Base-by-base conservation (phyloP, 1,140 invertebrate genomes). In the Drosophila funebris region DNA sequence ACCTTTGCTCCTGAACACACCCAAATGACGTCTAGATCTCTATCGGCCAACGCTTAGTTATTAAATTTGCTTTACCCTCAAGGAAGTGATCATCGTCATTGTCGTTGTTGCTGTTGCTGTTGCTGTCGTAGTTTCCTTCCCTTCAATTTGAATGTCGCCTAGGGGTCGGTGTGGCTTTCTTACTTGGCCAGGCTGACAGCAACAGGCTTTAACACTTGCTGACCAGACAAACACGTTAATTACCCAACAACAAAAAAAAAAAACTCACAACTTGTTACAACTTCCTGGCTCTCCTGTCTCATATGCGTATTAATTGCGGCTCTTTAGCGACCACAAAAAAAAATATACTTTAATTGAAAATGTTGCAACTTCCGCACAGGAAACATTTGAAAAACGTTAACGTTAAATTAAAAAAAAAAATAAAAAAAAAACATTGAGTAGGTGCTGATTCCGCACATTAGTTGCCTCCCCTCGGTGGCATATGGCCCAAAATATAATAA, bases 161-260 rank as follows among this genome's bases (percentile, higher is more conserved):
- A 60, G 37, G 70, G 63, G 46, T 68, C 61, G 29, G n/a, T 31
- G 14, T 48, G 20, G 43, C 33, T 48, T 14, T 13, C 46, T 41
- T 48, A 39, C 18, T 54, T 50, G 31, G 31, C 22, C 4, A 58
- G 9, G 20, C 22, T 13, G 11, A 39, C 36, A 64, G 76, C 81
- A 84, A 87, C 81, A 84, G 82, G 82, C 81, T 48, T 57, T 54
- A 27, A 64, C 66, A 85, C 79, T 82, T 82, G 78, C 61, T 39
- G 50, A 24, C 31, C 31, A 50, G 41, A 53, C 64, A 56, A 56
- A 50, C 66, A 72, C 41, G 81, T 69, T 82, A 82, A 82, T 85
- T 85, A 82, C 56, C 62, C 53, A 13, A 29, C n/a, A n/a, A n/a
- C n/a, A n/a, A n/a, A n/a, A n/a, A n/a, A n/a, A n/a, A n/a, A n/a